Evolutionary conservation across 1,140 invertebrate genomes (phyloP).

Genomic region (Nautilus pompilius): DNA sequence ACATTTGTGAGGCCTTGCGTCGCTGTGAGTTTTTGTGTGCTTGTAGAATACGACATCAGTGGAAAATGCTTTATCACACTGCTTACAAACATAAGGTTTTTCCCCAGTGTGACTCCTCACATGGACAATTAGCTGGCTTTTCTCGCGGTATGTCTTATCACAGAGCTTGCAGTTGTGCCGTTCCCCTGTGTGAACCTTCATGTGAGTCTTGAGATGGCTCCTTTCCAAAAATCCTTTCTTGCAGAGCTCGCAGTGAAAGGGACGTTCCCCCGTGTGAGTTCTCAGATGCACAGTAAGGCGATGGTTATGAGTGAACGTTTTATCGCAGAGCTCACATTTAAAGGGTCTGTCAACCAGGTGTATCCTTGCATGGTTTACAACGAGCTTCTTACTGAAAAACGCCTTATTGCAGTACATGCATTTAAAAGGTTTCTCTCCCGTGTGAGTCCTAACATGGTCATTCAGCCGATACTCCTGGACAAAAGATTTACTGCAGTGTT

Average conservation of each 20-base stretch:
- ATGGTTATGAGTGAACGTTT: conserved; percentile 4
- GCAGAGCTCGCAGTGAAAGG: conserved; percentile 83
- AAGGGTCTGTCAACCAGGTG: conserved; percentile 8
- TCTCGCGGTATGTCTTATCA: conserved; percentile 8
- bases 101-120: conserved; percentile 22
- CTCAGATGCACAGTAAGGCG: conserved; percentile 7
- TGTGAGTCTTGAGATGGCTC: conserved; percentile 16
- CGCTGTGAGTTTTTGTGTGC: conserved; percentile 66
- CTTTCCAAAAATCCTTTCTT: conserved; percentile 77
- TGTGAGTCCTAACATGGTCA: conserved; percentile 12
- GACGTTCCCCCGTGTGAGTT: conserved; percentile 64
- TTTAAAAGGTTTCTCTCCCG: conserved; percentile 9
- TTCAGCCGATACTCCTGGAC: conserved; percentile 5
- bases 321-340: conserved; percentile 6
- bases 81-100: conserved; percentile 10
- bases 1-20: conserved; percentile 53
- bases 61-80: conserved; percentile 2
- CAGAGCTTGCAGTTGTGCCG: conserved; percentile 18
- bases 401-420: conserved; percentile 8
- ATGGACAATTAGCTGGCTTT: conserved; percentile 12
- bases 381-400: conserved; percentile 5
- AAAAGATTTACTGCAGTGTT: conserved; percentile 9
- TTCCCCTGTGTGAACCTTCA: conserved; percentile 13
- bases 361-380: conserved; percentile 8
- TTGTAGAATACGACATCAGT: conserved; percentile 68